A percentile compares a stretch with the other conserved stretches of the same genome.
Conservation (phyloP, 2,888 invertebrate species). For the Melitaea athalia region DNA sequence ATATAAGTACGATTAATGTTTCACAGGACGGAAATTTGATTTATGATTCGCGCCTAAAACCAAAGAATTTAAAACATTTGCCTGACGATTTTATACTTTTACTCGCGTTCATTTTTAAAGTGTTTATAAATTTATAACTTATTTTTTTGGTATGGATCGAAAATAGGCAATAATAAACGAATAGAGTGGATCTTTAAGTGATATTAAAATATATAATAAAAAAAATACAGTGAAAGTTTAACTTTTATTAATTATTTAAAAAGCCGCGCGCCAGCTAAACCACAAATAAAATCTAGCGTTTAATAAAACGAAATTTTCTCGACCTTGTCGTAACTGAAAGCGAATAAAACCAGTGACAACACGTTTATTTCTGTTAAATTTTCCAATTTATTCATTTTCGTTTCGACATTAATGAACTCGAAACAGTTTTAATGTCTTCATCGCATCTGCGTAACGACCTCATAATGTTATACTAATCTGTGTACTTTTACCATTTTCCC, state of each 20-base stretch:
- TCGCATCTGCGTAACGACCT: conserved; percentile 42
- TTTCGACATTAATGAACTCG: conserved; percentile 41
- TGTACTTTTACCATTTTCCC: neutral
- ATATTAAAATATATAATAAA: too few species aligned
- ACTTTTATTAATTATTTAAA: neutral
- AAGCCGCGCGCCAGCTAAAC: neutral
- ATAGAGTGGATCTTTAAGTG: too few species aligned
- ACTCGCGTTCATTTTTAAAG: neutral
- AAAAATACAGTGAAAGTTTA: too few species aligned
- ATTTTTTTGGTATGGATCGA: too few species aligned
- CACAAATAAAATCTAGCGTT: neutral
- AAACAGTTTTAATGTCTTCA: conserved; percentile 49
- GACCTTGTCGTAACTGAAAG: conserved; percentile 1
- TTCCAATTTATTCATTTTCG: conserved; percentile 16
- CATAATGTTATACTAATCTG: conserved; percentile 7
- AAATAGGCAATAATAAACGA: too few species aligned
- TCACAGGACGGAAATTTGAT: neutral
- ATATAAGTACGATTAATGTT: neutral
- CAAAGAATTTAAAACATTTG: neutral
- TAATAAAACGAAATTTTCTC: neutral
- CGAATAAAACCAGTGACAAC: neutral
- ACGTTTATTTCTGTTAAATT: conserved; percentile 31
- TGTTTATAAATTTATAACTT: neutral
- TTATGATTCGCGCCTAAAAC: neutral
- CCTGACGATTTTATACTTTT: neutral